These are phyloP conservation scores for Camponotus vicinus DNA, from an alignment of 1,140 invertebrate species.

Conservation along the genomic window DNA sequence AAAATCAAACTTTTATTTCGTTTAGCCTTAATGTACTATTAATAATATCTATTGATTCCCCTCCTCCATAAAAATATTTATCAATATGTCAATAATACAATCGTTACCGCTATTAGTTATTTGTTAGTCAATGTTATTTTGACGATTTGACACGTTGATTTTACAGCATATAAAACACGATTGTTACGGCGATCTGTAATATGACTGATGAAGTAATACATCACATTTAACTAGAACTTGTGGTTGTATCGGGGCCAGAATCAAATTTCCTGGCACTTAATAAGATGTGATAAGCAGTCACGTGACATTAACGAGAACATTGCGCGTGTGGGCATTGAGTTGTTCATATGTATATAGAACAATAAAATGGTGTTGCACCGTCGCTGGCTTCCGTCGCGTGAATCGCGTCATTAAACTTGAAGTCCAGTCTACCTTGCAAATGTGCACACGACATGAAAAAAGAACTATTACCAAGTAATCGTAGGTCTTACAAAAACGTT, in stretches of 20 bases:
- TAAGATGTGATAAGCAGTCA: constrained; percentile 82
- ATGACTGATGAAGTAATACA: constrained; percentile 75
- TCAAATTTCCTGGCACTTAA: constrained; percentile 80
- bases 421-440: constrained; percentile 29
- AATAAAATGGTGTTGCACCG: constrained; percentile 55
- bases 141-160: constrained; percentile 17
- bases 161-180: constrained; percentile 17
- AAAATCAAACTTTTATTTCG: too few relatives aligned
- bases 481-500: constrained; percentile 56
- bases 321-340: constrained; percentile 65
- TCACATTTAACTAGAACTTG: constrained; percentile 77
- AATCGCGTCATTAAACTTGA: constrained; percentile 70
- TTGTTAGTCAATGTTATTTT: not conserved
- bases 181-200: constrained; percentile 55
- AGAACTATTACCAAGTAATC: constrained; percentile 32
- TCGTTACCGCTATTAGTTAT: not conserved
- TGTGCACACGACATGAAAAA: constrained; percentile 44
- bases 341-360: constrained; percentile 62
- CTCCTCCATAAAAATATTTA: not conserved
- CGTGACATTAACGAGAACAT: constrained; percentile 76
- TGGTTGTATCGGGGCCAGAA: constrained; percentile 75
- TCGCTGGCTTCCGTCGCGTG: constrained; percentile 69
- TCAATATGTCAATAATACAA: constrained; percentile 2
- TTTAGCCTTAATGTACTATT: not conserved
- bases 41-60: not conserved